Evolutionary conservation across 2,797 vertebrate species (phyloP).

Genomic region (Enteromius trimaculatus): DNA sequence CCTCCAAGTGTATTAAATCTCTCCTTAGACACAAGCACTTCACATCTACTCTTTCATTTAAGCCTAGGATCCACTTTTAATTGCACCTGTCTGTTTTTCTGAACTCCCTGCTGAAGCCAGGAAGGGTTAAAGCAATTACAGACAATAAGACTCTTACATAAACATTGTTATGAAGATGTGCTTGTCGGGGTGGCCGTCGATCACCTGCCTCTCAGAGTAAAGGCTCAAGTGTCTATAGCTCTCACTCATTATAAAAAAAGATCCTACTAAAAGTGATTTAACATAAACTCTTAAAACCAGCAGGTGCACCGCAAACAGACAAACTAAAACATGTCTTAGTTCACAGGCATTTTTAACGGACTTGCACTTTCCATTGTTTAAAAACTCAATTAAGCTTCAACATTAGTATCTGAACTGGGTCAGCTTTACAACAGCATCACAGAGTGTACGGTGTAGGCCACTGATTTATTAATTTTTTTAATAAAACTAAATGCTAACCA

Average conservation of each 20-base stretch:
- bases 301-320: background rate
- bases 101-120: background rate
- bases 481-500: background rate
- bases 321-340: background rate
- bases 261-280: conserved; percentile 6
- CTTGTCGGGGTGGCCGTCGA: background rate
- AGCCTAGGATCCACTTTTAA: conserved; percentile 20
- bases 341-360: background rate
- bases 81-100: conserved; percentile 33
- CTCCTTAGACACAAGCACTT: background rate
- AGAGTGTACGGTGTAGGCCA: background rate
- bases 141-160: conserved; percentile 16
- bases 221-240: conserved; percentile 5
- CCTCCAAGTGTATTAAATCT: background rate
- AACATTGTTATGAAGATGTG: conserved; percentile 45
- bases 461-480: background rate
- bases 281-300: conserved; percentile 35
- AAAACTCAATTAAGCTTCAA: background rate
- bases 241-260: conserved; percentile 1
- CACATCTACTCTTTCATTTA: background rate
- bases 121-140: conserved; percentile 42
- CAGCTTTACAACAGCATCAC: background rate
- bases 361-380: background rate
- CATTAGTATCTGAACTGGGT: background rate
- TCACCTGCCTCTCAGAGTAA: conserved; percentile 26